These are phyloP conservation scores for Macheiramphus alcinus DNA, from an alignment of 2,113 vertebrate genomes.

Conservation along the genomic window DNA sequence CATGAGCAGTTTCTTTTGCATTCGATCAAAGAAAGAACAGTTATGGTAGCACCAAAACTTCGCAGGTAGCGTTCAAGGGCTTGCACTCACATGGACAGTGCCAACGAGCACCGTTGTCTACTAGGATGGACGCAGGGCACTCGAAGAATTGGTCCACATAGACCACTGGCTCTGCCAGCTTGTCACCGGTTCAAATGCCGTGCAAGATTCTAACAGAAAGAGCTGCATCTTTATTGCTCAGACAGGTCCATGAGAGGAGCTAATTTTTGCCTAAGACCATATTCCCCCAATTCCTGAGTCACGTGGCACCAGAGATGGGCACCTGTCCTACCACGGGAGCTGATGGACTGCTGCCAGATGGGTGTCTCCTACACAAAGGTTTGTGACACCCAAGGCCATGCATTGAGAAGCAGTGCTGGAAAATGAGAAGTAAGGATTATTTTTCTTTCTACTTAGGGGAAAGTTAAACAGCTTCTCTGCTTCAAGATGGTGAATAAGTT, in stretches of 20 bases:
- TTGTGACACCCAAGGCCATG: neutral
- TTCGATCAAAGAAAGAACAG: neutral
- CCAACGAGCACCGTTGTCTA: neutral
- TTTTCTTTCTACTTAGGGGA: neutral
- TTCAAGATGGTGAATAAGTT: neutral
- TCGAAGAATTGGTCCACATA: fast-evolving
- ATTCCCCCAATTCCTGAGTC: neutral
- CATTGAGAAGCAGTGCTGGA: neutral
- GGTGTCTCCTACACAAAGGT: neutral
- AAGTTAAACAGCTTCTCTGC: neutral
- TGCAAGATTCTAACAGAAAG: neutral
- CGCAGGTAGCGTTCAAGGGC: neutral
- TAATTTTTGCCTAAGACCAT: neutral
- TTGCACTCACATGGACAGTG: neutral
- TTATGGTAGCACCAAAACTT: neutral
- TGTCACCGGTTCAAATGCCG: neutral
- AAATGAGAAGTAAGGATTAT: neutral
- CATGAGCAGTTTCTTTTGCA: neutral
- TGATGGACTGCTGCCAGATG: neutral
- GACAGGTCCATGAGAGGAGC: neutral
- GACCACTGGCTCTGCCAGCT: neutral
- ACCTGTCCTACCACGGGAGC: neutral
- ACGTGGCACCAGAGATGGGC: fast-evolving
- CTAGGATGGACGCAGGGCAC: neutral
- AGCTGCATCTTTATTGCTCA: neutral